phyloP scores from a whole-genome alignment of 2,797 vertebrate genomes.

The Heterohyrax brucei region DNA sequence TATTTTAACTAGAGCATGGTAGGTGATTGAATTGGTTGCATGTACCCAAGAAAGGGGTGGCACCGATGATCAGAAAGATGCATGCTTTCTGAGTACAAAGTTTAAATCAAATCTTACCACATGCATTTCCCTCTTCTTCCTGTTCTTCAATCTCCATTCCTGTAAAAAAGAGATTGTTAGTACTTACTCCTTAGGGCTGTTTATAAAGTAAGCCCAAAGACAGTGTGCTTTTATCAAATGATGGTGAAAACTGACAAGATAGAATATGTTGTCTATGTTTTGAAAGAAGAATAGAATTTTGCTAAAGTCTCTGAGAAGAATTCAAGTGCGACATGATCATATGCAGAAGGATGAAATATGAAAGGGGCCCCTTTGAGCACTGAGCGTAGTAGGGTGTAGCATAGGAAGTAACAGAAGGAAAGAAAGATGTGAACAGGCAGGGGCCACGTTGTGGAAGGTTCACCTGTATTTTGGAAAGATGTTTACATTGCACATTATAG shows the following conservation, averaged over 20 bases:
- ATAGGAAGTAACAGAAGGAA: background rate
- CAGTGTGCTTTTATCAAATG: background rate
- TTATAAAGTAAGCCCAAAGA: background rate
- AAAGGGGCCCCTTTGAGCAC: fast-evolving
- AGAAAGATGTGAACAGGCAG: background rate
- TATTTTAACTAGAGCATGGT: background rate
- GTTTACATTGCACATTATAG: background rate
- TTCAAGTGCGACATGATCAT: background rate
- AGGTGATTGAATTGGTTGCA: background rate
- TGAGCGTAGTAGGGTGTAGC: too few relatives aligned
- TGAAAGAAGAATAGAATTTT: background rate
- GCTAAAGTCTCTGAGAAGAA: background rate
- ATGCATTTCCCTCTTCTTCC: background rate
- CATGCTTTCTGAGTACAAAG: background rate
- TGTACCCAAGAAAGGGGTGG: background rate
- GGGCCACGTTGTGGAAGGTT: background rate
- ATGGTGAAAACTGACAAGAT: background rate
- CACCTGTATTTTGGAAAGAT: background rate
- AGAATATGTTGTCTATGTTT: background rate
- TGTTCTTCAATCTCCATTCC: background rate
- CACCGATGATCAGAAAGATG: background rate
- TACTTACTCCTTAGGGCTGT: background rate
- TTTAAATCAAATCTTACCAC: background rate
- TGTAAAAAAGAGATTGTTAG: background rate
- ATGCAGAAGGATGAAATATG: background rate